Conservation (phyloP, 2,888 invertebrate genomes). For the Ypsolopha scabrella region DNA sequence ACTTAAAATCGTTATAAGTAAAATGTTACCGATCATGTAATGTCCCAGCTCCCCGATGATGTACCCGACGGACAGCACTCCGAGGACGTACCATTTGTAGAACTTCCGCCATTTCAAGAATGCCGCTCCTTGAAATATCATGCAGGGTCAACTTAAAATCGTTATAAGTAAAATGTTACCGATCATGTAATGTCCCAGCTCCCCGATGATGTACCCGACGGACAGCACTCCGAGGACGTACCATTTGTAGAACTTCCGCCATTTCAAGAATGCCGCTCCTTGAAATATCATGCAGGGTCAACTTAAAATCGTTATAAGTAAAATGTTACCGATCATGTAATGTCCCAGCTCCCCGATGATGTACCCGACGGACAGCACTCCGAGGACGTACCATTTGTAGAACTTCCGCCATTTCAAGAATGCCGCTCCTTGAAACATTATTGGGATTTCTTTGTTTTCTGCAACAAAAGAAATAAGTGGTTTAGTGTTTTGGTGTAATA, state of each 20-base stretch:
- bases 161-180: conserved; percentile 68
- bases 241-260: conserved; percentile 75
- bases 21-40: conserved; percentile 82
- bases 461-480: too few relatives aligned
- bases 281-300: conserved; percentile 53
- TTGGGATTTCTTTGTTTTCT: conserved; percentile 13
- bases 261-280: conserved; percentile 47
- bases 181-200: conserved; percentile 89
- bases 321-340: conserved; percentile 79
- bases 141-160: too few relatives aligned
- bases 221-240: conserved; percentile 86
- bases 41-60: conserved; percentile 90
- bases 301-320: too few relatives aligned
- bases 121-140: conserved; percentile 59
- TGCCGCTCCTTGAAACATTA: conserved; percentile 40
- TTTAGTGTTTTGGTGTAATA: too few relatives aligned
- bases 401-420: conserved; percentile 63
- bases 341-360: conserved; percentile 90
- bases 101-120: conserved; percentile 73
- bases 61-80: conserved; percentile 84
- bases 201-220: conserved; percentile 86
- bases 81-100: conserved; percentile 85
- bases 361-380: conserved; percentile 84
- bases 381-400: conserved; percentile 85
- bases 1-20: too few relatives aligned